These are phyloP conservation scores for Oncorhynchus kisutch DNA, from an alignment of 2,113 vertebrate genomes.

Conservation along the genomic window DNA sequence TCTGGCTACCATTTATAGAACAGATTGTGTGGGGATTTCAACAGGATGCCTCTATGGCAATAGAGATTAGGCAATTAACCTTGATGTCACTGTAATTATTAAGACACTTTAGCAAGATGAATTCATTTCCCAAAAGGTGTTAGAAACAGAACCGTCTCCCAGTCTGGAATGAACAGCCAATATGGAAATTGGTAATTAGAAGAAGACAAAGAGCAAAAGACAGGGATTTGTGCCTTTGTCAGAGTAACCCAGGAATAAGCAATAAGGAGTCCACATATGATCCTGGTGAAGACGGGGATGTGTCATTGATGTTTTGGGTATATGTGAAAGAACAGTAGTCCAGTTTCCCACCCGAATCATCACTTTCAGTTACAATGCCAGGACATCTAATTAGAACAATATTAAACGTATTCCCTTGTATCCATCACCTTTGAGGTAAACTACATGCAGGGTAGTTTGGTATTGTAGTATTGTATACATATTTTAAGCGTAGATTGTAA, in stretches of 20 bases:
- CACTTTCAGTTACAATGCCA: too few species aligned
- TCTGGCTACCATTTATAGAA: slow-evolving; percentile 79
- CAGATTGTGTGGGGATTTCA: slow-evolving; percentile 83
- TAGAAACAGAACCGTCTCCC: slow-evolving; percentile 73
- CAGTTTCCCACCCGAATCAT: too few species aligned
- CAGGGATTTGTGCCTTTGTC: background rate
- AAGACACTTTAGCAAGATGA: slow-evolving; percentile 86
- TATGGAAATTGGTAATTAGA: slow-evolving; percentile 68
- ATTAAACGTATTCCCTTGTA: too few species aligned
- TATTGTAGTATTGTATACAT: too few species aligned
- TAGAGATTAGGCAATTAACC: slow-evolving; percentile 94
- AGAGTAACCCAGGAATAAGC: background rate
- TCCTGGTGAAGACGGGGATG: background rate
- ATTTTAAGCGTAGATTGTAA: too few species aligned
- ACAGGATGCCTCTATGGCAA: slow-evolving; percentile 77
- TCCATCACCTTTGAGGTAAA: too few species aligned
- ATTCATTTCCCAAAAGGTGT: slow-evolving; percentile 88
- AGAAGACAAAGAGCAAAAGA: background rate
- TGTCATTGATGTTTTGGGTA: background rate
- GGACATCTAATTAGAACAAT: too few species aligned
- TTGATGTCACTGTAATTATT: slow-evolving; percentile 91
- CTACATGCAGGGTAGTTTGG: too few species aligned
- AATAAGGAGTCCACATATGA: background rate
- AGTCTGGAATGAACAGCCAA: slow-evolving; percentile 48
- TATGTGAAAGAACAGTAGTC: too few species aligned